Evolutionary conservation across 2,113 vertebrate genomes (phyloP).

Genomic region (Gambusia affinis): DNA sequence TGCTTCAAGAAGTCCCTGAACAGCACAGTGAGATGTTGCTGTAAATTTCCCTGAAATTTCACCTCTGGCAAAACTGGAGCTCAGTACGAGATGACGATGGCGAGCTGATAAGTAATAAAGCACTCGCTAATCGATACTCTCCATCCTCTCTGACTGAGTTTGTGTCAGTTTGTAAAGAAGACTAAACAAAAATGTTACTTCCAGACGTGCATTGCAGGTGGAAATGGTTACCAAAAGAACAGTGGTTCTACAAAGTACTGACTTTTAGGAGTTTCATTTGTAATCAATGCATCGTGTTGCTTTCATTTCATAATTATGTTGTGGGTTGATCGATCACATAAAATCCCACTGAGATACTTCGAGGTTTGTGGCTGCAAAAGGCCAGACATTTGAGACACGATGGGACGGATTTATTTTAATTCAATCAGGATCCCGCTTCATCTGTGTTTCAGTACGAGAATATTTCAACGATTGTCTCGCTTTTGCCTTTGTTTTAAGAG

Average conservation of each 20-base stretch:
- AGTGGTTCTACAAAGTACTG: background rate
- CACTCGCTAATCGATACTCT: background rate
- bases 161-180: background rate
- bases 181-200: background rate
- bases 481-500: background rate
- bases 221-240: background rate
- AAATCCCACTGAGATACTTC: too few relatives aligned
- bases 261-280: background rate
- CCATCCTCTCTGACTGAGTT: background rate
- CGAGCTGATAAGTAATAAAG: background rate
- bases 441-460: background rate
- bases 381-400: too few relatives aligned
- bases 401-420: background rate
- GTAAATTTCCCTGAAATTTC: background rate
- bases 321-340: too few relatives aligned
- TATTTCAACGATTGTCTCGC: background rate
- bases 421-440: background rate
- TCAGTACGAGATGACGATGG: background rate
- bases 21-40: background rate
- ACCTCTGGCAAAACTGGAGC: background rate
- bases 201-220: background rate
- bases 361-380: too few relatives aligned
- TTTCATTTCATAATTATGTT: background rate
- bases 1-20: background rate
- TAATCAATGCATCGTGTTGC: background rate